These are phyloP conservation scores for Porites rus DNA, from an alignment of 92 coral and sea anemone genomes.

Conservation along the genomic window DNA sequence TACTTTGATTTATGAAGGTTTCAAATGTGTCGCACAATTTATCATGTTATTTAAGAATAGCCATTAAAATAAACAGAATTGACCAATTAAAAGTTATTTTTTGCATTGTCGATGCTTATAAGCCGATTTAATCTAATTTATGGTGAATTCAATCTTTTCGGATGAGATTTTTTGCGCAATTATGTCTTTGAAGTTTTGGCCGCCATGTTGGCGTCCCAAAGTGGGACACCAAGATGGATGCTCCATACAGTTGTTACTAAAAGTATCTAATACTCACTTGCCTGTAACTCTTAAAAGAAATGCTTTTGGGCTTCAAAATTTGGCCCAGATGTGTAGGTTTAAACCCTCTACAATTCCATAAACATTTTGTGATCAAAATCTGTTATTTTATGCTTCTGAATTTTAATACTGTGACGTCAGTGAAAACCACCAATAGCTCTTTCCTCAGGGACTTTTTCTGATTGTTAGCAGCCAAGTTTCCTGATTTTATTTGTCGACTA, in stretches of 20 bases:
- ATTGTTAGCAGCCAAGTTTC: constrained; percentile 8
- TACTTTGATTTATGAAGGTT: too few relatives aligned
- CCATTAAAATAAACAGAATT: too few relatives aligned
- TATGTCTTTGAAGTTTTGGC: constrained; percentile 18
- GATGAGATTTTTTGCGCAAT: constrained; percentile 15
- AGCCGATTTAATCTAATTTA: constrained; percentile 31
- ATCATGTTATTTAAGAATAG: too few relatives aligned
- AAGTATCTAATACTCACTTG: constrained; percentile 28
- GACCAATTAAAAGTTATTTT: not conserved
- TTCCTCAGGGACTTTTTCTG: not conserved
- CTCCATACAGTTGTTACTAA: constrained; percentile 29
- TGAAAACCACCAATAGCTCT: constrained; percentile 19
- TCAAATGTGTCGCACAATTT: too few relatives aligned
- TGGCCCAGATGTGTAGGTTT: constrained; percentile 17
- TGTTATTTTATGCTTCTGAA: constrained; percentile 22
- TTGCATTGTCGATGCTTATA: constrained; percentile 36
- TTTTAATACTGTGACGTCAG: constrained; percentile 19
- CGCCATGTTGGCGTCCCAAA: not conserved
- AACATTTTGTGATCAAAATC: constrained; percentile 32
- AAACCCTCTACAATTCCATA: constrained; percentile 39
- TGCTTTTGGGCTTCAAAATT: constrained; percentile 16
- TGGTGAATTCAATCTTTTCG: constrained; percentile 16
- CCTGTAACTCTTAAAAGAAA: constrained; percentile 31
- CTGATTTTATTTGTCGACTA: constrained; percentile 7
- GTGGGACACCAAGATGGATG: constrained; percentile 21